A percentile compares a stretch with the other conserved stretches of the same genome.
Conservation (phyloP, 2,797 vertebrate species). For the Ptychobarbus kaznakovi region DNA sequence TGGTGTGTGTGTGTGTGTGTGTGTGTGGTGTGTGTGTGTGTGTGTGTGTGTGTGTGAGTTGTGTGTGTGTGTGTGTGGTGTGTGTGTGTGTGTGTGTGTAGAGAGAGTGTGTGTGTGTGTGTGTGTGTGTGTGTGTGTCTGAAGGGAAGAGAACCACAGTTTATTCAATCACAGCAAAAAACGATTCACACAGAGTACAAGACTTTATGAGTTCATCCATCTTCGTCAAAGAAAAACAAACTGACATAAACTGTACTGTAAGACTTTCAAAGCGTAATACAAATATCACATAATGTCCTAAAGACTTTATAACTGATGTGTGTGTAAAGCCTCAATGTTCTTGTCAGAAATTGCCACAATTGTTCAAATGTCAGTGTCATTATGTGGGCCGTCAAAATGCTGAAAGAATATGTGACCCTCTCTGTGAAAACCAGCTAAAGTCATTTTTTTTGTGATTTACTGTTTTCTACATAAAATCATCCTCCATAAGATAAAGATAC, state of each 20-base stretch:
- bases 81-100: not conserved
- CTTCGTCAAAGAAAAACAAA: not conserved
- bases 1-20: too few relatives aligned
- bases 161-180: conserved; percentile 20
- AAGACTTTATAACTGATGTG: not conserved
- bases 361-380: not conserved
- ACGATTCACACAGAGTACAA: not conserved
- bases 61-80: not conserved
- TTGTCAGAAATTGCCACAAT: not conserved
- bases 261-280: not conserved
- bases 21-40: not conserved
- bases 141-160: too few relatives aligned
- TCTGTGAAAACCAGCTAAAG: too few relatives aligned
- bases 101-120: too few relatives aligned
- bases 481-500: too few relatives aligned
- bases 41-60: too few relatives aligned
- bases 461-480: too few relatives aligned
- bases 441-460: too few relatives aligned
- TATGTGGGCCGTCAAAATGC: not conserved
- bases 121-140: not conserved
- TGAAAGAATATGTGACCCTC: not conserved
- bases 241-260: not conserved
- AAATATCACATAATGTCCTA: not conserved
- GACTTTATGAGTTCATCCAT: not conserved
- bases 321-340: not conserved